Percentiles rank a stretch among this genome's conserved stretches.
Conservation (phyloP, 2,888 invertebrate genomes). For the Crossocerus cetratus region DNA sequence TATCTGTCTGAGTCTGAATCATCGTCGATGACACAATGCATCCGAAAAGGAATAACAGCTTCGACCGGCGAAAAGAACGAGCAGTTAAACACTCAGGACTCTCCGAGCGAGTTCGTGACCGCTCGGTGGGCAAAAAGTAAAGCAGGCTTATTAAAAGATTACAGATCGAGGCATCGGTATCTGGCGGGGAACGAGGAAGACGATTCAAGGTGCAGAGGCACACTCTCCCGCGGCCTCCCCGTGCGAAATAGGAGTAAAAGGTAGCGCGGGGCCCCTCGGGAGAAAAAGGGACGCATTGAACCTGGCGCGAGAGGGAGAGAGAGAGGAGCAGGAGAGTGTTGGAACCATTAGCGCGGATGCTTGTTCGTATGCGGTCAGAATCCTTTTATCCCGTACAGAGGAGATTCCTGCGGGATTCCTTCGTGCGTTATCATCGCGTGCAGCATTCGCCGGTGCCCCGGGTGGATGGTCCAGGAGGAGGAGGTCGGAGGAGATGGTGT, state of each 20-base stretch:
- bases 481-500: background rate
- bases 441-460: slow-evolving; percentile 52
- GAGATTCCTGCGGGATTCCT: slow-evolving; percentile 69
- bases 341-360: slow-evolving; percentile 73
- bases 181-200: slow-evolving; percentile 20
- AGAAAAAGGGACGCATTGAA: background rate
- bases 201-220: slow-evolving; percentile 6
- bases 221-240: slow-evolving; percentile 1
- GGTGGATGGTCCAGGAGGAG: background rate
- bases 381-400: slow-evolving; percentile 65
- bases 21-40: too few relatives aligned
- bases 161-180: slow-evolving; percentile 37
- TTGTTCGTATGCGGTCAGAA: slow-evolving; percentile 66
- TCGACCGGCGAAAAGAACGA: too few relatives aligned
- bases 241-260: slow-evolving; percentile 13
- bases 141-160: too few relatives aligned
- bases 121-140: too few relatives aligned
- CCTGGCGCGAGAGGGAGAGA: background rate
- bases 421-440: slow-evolving; percentile 70
- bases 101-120: too few relatives aligned
- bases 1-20: too few relatives aligned
- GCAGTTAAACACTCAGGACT: too few relatives aligned
- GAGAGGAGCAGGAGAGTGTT: slow-evolving; percentile 51
- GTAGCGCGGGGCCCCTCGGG: slow-evolving; percentile 14
- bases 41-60: too few relatives aligned